phyloP scores from a whole-genome alignment of 1,140 invertebrate species.

The Zaprionus africanus region DNA sequence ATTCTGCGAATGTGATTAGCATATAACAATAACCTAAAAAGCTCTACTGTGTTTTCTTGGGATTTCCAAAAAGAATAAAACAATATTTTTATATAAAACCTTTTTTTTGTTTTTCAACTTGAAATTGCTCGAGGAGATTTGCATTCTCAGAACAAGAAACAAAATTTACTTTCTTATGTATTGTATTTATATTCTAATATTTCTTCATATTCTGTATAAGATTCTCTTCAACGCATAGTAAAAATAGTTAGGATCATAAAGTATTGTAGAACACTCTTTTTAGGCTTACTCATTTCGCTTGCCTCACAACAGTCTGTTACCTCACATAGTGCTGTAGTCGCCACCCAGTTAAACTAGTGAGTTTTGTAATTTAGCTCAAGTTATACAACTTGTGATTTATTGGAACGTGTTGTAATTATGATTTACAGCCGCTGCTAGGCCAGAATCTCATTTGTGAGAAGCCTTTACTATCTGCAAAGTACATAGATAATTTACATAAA shows the following conservation, averaged over 20 bases:
- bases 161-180: too few species aligned
- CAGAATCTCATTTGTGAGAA: conserved; percentile 2
- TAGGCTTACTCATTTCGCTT: background rate
- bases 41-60: too few species aligned
- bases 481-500: conserved; percentile 45
- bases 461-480: conserved; percentile 8
- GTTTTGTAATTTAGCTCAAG: conserved; percentile 2
- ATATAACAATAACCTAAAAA: too few species aligned
- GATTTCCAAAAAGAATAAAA: too few species aligned
- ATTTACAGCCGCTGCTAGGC: background rate
- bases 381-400: conserved; percentile 11
- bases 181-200: too few species aligned
- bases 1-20: too few species aligned
- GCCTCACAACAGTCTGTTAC: background rate
- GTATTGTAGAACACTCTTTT: too few species aligned
- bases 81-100: too few species aligned
- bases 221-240: background rate
- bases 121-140: too few species aligned
- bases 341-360: background rate
- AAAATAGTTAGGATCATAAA: background rate
- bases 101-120: too few species aligned
- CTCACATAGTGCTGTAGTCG: background rate
- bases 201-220: too few species aligned
- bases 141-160: too few species aligned
- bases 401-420: conserved; percentile 9